Base-by-base conservation (phyloP, 2,113 vertebrate genomes). In the Amazona vittata region DNA sequence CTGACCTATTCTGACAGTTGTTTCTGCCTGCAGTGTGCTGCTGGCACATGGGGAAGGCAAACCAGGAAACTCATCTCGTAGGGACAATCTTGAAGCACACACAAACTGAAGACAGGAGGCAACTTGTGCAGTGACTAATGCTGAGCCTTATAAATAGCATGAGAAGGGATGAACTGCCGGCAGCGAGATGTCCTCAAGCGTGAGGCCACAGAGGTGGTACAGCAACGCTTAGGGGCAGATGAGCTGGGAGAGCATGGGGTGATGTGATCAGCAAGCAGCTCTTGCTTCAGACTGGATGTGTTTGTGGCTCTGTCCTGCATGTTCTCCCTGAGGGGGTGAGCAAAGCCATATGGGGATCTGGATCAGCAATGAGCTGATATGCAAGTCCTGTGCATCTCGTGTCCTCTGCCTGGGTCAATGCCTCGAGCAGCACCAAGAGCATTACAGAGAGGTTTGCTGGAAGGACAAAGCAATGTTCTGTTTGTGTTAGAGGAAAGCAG, bases 401-500 rank as follows among this genome's bases (percentile, higher is more conserved):
- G 47, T 80, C 20, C 50, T 75, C 50, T 29, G 65, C 28, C 3
- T 1, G 46, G 68, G 47, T 68, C 73, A 29, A 5, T 10, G 46
- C 83, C 73, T n/a, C 0, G 2, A 39, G 78, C 29, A 31, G 52
- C 0, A 0, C 67, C 21, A 10, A 0, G 19, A 67, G 67, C 19
- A 0, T 39, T 44, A 0, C 2, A 2, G 63, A 41, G 69, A 46
- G 43, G 31, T 28, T 41, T 59, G 52, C 31, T 62, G 59, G 2
- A 6, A 67, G 57, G 78, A 24, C 22, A 10, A 13, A 41, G 47
- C 50, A 43, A 4, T 22, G 0, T 12, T n/a, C 43, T 35, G 10
- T 15, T 33, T 24, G 15, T 31, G 3, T 7, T 5, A 47, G 10
- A 59, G 47, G 8, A 29, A 17, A 28, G 31, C 17, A 41, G 28